Percentiles rank a stretch among this genome's conserved stretches.
Conservation (phyloP, 2,888 invertebrate species). For the Chalcis sispes region DNA sequence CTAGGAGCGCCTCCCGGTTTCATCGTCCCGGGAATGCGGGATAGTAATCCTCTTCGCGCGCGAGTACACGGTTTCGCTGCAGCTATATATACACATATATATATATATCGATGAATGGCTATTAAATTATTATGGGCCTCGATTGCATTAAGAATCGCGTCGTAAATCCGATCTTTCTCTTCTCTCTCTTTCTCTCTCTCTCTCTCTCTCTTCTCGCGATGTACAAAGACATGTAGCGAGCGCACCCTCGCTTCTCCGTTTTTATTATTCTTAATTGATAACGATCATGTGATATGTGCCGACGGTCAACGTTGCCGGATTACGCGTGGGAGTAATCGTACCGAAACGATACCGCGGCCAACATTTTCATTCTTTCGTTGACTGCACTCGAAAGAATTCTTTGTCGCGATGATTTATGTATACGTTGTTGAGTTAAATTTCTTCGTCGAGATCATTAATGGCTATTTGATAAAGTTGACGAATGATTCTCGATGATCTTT, state of each 20-base stretch:
- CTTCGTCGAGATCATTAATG: no score
- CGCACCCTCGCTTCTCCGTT: not conserved
- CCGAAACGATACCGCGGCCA: not conserved
- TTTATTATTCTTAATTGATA: slow-evolving; percentile 27
- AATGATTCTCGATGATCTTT: no score
- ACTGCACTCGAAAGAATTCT: not conserved
- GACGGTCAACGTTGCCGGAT: not conserved
- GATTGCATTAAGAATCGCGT: slow-evolving; percentile 48
- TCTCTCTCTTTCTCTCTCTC: not conserved
- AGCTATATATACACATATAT: no score
- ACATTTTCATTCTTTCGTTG: not conserved
- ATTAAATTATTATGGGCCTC: slow-evolving; percentile 54
- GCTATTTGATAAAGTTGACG: no score
- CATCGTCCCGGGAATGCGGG: slow-evolving; percentile 48
- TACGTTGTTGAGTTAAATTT: no score
- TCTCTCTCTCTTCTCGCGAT: not conserved
- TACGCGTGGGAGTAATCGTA: not conserved
- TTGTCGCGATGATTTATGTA: not conserved
- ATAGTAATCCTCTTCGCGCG: slow-evolving; percentile 45
- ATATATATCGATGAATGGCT: slow-evolving; percentile 22
- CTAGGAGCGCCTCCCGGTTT: slow-evolving; percentile 34
- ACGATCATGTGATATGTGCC: not conserved
- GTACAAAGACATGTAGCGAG: not conserved
- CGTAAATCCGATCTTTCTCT: slow-evolving; percentile 24
- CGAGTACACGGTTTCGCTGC: not conserved